A percentile compares a stretch with the other conserved stretches of the same genome.
phyloP scores from a whole-genome alignment of 1,140 invertebrate genomes.

The Anastatus disparis region DNA sequence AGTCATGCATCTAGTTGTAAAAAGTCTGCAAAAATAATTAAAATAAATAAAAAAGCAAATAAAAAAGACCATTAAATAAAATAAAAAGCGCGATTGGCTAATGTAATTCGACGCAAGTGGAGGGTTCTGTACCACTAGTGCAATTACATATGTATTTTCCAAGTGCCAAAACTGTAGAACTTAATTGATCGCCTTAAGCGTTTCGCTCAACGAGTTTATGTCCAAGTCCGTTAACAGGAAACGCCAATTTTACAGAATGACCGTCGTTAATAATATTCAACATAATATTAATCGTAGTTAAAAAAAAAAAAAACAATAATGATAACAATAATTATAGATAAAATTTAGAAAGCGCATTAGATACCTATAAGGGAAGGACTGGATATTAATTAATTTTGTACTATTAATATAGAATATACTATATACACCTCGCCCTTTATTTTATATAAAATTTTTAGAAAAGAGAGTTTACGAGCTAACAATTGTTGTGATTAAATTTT shows the following conservation, averaged over 20 bases:
- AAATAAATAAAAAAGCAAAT: no score
- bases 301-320: constrained; percentile 38
- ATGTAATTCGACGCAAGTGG: constrained; percentile 41
- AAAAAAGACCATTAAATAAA: constrained; percentile 19
- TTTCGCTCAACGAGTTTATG: constrained; percentile 48
- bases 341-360: constrained; percentile 32
- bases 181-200: constrained; percentile 57
- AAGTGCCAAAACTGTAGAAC: constrained; percentile 65
- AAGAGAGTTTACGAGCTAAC: constrained; percentile 33
- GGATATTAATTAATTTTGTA: constrained; percentile 39
- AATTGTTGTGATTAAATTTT: constrained; percentile 38
- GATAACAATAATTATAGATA: constrained; percentile 38
- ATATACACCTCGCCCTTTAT: constrained; percentile 34
- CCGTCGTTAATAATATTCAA: constrained; percentile 40
- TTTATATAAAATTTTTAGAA: constrained; percentile 32
- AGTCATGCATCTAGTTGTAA: no score
- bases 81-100: constrained; percentile 40
- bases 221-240: constrained; percentile 31
- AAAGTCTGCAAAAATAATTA: no score
- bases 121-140: constrained; percentile 43
- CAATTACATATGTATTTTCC: constrained; percentile 59
- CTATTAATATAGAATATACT: constrained; percentile 26
- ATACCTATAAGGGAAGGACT: constrained; percentile 39
- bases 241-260: constrained; percentile 40
- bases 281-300: constrained; percentile 29